Base-by-base conservation (phyloP, 2,113 vertebrate species). In the Oceanodroma tethys region DNA sequence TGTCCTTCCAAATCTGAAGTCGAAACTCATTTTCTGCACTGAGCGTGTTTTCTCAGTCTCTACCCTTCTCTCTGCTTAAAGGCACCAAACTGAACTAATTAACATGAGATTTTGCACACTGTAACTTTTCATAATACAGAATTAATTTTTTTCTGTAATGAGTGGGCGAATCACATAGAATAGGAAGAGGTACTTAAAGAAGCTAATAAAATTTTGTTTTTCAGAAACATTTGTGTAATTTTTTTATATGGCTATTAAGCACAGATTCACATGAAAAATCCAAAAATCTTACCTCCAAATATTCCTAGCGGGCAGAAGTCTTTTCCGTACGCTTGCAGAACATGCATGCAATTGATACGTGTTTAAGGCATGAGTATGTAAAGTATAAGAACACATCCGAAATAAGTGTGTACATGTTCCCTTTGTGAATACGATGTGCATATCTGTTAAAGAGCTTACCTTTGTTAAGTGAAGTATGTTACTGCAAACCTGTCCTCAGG, bases 1-100 rank as follows among this genome's bases (percentile, higher is more conserved):
- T 45, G 29, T 68, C 89, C 84, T 96, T 95, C 93, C 81, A 76
- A 87, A 94, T 87, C 71, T 88, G 71, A 95, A 93, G 73, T 79
- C 3, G 6, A 76, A 76, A 27, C 23, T 56, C 2, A 12, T 85
- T 95, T 91, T 76, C 48, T 89, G 32, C 59, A 34, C 2, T 53
- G 48, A 72, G 16, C 4, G 0, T 59, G n/a, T 72, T 66, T 78
- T 86, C 63, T 90, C 19, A 27, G 27, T 58, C 20, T 50, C 67
- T 83, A 86, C 22, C 21, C 8, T n/a, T 70, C 63, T 52, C 9
- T 53, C 40, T 62, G 50, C 86, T 82, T 82, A 52, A 95, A 91
- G 59, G 53, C 50, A 85, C 9, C 52, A 65, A 43, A 85, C 85
- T 58, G 16, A 79, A 50, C 17, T 60, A 76, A 73, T 71, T 74